A percentile compares a stretch with the other conserved stretches of the same genome.
Conservation (phyloP, 2,797 vertebrate species). For the Hemitrygon akajei region DNA sequence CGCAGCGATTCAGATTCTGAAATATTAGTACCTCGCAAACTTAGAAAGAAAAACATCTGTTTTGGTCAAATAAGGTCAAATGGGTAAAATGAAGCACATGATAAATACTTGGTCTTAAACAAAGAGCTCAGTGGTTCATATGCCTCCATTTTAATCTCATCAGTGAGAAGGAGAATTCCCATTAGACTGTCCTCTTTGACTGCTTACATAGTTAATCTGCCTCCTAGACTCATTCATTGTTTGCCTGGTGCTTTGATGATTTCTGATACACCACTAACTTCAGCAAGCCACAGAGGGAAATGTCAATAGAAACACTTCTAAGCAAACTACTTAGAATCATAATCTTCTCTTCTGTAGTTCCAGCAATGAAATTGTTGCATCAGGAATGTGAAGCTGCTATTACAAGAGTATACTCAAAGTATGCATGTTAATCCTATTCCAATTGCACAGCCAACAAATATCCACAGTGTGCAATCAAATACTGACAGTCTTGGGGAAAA, state of each 20-base stretch:
- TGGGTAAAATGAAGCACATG: neutral
- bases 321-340: constrained; percentile 3
- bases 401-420: neutral
- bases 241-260: constrained; percentile 21
- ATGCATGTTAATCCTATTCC: neutral
- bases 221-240: constrained; percentile 8
- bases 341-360: neutral
- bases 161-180: neutral
- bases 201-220: constrained; percentile 18
- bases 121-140: constrained; percentile 20
- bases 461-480: neutral
- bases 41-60: neutral
- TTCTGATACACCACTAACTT: constrained; percentile 14
- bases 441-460: too few species aligned
- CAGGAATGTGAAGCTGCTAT: neutral
- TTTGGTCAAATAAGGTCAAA: neutral
- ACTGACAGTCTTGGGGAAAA: neutral
- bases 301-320: constrained; percentile 6
- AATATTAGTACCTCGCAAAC: neutral
- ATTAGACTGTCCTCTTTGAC: constrained; percentile 5
- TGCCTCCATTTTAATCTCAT: constrained; percentile 27
- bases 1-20: neutral
- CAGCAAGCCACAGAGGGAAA: constrained; percentile 8
- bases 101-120: constrained; percentile 21
- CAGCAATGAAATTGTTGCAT: neutral